phyloP scores from a whole-genome alignment of 2,888 invertebrate genomes.

The Branchinecta sandiegonensis region DNA sequence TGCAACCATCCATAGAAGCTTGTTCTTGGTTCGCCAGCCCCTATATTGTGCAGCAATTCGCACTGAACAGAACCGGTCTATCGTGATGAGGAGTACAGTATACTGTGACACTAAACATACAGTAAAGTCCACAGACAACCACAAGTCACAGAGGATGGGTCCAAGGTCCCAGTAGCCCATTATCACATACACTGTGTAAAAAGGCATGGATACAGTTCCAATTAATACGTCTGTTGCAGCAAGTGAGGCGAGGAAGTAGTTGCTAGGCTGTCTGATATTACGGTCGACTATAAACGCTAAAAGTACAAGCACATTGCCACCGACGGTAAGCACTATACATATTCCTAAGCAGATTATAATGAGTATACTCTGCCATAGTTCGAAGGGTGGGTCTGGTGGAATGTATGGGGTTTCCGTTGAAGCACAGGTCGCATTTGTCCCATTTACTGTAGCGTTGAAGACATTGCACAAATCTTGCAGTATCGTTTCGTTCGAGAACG shows the following conservation, averaged over 20 bases:
- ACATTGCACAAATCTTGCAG: background rate
- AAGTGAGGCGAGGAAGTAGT: constrained; percentile 96
- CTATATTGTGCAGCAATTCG: constrained; percentile 95
- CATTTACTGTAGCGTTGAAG: constrained; percentile 8
- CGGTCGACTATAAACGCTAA: constrained; percentile 88
- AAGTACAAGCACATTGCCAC: constrained; percentile 88
- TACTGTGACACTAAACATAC: constrained; percentile 98
- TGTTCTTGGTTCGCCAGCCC: constrained; percentile 86
- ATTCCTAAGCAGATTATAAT: constrained; percentile 73
- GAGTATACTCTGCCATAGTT: constrained; percentile 72
- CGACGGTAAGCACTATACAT: constrained; percentile 79
- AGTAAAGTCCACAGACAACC: constrained; percentile 97
- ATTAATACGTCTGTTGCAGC: constrained; percentile 95
- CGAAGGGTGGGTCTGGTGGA: constrained; percentile 49
- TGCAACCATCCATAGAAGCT: constrained; percentile 88
- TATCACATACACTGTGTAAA: constrained; percentile 92
- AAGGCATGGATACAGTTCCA: constrained; percentile 95
- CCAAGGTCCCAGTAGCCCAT: constrained; percentile 96
- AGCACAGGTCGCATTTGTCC: background rate
- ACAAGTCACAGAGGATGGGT: constrained; percentile 85
- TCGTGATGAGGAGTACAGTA: constrained; percentile 93
- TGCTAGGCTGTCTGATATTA: constrained; percentile 81
- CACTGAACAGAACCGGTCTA: constrained; percentile 95
- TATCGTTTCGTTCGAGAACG: constrained; percentile 17
- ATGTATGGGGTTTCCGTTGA: constrained; percentile 8